Conservation (phyloP, 1,140 invertebrate species). For the Diorhabda sublineata region DNA sequence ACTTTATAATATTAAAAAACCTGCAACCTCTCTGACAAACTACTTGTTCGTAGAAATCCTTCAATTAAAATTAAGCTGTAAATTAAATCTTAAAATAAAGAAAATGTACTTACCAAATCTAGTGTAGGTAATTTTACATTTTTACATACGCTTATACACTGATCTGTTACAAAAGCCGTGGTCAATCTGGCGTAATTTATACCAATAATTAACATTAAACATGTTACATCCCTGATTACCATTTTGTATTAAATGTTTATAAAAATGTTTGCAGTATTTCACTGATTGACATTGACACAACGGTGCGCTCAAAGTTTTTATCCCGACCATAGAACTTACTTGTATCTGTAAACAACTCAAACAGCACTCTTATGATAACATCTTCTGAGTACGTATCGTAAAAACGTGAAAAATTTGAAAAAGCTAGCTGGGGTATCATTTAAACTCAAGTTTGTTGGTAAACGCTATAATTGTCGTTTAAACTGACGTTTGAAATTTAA, state of each 20-base stretch:
- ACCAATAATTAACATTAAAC: background rate
- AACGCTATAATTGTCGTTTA: too few species aligned
- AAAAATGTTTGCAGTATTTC: background rate
- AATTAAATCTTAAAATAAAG: background rate
- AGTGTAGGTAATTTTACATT: constrained; percentile 22
- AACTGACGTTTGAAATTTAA: too few species aligned
- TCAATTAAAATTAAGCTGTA: constrained; percentile 9
- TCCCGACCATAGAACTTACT: too few species aligned
- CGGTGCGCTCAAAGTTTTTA: too few species aligned
- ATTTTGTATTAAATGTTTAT: background rate
- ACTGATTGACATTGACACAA: background rate
- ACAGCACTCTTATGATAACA: too few species aligned
- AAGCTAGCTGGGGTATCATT: too few species aligned
- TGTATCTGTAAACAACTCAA: too few species aligned
- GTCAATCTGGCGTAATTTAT: constrained; percentile 3
- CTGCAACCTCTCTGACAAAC: constrained; percentile 36
- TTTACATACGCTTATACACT: constrained; percentile 26
- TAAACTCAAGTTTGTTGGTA: too few species aligned
- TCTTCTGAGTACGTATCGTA: too few species aligned
- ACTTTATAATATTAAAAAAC: constrained; percentile 34
- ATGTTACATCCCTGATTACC: background rate
- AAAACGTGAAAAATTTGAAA: too few species aligned
- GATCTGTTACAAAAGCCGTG: constrained; percentile 16
- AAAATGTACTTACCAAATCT: constrained; percentile 21
- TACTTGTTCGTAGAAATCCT: constrained; percentile 30